These are phyloP conservation scores for Cheilosia soror DNA, from an alignment of 2,888 invertebrate genomes.

Conservation along the genomic window DNA sequence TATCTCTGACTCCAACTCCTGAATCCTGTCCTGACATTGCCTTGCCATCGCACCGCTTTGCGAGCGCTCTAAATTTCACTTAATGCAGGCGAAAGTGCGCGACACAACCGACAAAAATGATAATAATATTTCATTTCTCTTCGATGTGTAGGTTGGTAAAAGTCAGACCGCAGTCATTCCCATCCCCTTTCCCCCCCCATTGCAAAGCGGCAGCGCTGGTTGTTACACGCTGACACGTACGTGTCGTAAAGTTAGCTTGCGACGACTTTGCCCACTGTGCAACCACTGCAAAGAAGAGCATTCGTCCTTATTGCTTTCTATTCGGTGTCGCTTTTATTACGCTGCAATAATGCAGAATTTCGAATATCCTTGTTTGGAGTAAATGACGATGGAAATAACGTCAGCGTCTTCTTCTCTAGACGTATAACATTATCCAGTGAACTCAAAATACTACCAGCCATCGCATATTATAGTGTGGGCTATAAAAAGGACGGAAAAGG, in stretches of 20 bases:
- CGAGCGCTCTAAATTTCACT: conserved; percentile 68
- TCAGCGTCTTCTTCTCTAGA: conserved; percentile 38
- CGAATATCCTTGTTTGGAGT: conserved; percentile 60
- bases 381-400: conserved; percentile 33
- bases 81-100: conserved; percentile 57
- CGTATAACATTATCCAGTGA: conserved; percentile 45
- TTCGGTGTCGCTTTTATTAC: conserved; percentile 70
- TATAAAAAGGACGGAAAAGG: conserved; percentile 41
- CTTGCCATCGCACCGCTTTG: background rate
- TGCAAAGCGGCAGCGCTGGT: background rate
- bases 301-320: conserved; percentile 70
- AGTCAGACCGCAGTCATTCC: background rate
- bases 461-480: conserved; percentile 35
- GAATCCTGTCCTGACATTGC: background rate
- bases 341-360: conserved; percentile 71
- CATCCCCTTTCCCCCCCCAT: no score
- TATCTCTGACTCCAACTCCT: conserved; percentile 19
- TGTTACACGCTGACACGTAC: conserved; percentile 59
- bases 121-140: conserved; percentile 71
- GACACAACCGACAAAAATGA: conserved; percentile 63
- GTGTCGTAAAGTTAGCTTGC: conserved; percentile 64
- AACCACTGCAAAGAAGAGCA: conserved; percentile 45
- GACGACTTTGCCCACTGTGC: conserved; percentile 36
- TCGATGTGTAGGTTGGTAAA: conserved; percentile 54
- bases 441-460: conserved; percentile 42